Base-by-base conservation (phyloP, 2,888 invertebrate species). In the Agrochola lychnidis region DNA sequence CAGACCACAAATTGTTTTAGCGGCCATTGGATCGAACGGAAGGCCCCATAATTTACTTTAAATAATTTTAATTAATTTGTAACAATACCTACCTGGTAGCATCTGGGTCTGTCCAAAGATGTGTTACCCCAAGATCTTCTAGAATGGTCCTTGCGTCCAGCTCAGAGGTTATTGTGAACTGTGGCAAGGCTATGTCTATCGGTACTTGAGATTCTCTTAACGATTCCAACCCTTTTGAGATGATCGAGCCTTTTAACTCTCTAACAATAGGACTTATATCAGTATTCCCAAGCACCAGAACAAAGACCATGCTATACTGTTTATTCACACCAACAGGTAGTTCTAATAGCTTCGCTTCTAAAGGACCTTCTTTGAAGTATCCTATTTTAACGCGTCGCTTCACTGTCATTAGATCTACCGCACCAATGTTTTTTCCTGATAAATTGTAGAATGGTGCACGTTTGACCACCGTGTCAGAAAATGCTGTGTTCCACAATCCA, bases 401-500 rank as follows among this genome's bases (percentile, higher is more conserved):
- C n/a, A 87, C 25, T 10, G 45, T 81, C 87, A 87, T 87, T 0
- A 87, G 40, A 66, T 87, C 87, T 0, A 87, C 87, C 0, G 76
- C 10, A 25, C 87, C 87, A 9, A 88, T 73, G 7, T 42, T 67
- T 62, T 77, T 4, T 48, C 87, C 88, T 12, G 53, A 12, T n/a
- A 48, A 0, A 56, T 2, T 70, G 25, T 87, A 78, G 61, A 87
- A 87, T 0, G 88, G 81, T 22, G 88, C 78, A 0, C 81, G 81
- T 9, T 82, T 73, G 19, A 83, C 36, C 4, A 79, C 68, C 0
- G 81, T 78, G 10, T 86, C 79, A 19, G 66, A 12, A 53, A 88
- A 87, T 16, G 84, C 87, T 36, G 78, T 82, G 16, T 71, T 77
- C 87, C 87, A 88, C 22, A 89, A 45, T 1, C 88, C 90, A 0